Evolutionary conservation across 30 jellyfish, hydroid and myxozoan species (phyloP).

Genomic region (Haliclystus octoradiatus): DNA sequence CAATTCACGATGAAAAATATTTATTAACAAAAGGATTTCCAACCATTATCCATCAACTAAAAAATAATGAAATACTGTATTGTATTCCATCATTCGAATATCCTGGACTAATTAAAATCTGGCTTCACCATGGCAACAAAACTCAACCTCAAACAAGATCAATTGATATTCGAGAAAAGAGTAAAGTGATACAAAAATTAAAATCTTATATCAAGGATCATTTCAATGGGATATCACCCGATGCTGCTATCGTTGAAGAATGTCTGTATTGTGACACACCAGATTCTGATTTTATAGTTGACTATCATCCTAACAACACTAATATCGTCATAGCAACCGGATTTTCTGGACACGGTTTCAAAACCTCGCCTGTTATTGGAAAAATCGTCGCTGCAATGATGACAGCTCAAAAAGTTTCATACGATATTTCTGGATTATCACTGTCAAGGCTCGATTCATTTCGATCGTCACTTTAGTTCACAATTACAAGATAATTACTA

Average conservation of each 20-base stretch:
- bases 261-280: conserved; percentile 87
- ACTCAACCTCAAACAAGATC: background rate
- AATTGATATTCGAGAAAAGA: background rate
- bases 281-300: conserved; percentile 63
- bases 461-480: too few relatives aligned
- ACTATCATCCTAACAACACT: conserved; percentile 39
- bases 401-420: conserved; percentile 11
- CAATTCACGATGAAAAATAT: conserved; percentile 17
- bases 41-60: conserved; percentile 28
- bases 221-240: conserved; percentile 34
- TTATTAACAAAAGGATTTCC: conserved; percentile 42
- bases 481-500: too few relatives aligned
- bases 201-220: conserved; percentile 21
- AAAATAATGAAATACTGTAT: conserved; percentile 5
- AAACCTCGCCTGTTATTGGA: conserved; percentile 86
- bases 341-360: conserved; percentile 86
- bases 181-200: conserved; percentile 14
- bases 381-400: conserved; percentile 67
- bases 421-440: conserved; percentile 51
- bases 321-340: conserved; percentile 84
- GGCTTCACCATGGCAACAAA: background rate
- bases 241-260: conserved; percentile 59
- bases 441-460: conserved; percentile 47
- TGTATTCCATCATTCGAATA: conserved; percentile 69
- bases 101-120: conserved; percentile 69